phyloP scores from a whole-genome alignment of 2,113 vertebrate genomes.

The Amblyornis subalaris region DNA sequence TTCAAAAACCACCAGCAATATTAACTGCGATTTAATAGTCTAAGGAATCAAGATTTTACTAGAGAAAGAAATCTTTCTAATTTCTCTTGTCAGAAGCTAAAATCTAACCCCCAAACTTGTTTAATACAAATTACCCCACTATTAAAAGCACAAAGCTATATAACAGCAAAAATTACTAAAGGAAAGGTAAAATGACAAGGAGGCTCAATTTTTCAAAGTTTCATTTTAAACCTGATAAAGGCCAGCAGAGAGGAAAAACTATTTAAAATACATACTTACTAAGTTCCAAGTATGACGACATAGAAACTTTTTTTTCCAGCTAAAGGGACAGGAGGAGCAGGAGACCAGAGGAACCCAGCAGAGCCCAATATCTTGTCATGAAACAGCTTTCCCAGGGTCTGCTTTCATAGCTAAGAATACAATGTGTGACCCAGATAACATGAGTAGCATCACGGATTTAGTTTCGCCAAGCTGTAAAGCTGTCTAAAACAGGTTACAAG shows the following conservation, averaged over 20 bases:
- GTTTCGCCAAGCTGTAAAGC: conserved; percentile 41
- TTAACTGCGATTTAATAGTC: background rate
- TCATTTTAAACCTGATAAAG: background rate
- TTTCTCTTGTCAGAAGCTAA: background rate
- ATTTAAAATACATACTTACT: background rate
- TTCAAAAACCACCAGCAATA: background rate
- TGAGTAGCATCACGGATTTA: conserved; percentile 12
- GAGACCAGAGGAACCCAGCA: background rate
- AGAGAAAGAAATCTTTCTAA: background rate
- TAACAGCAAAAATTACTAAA: background rate
- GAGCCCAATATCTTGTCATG: fast-evolving
- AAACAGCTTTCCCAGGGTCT: background rate
- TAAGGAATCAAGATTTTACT: background rate
- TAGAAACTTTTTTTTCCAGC: background rate
- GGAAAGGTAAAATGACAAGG: background rate
- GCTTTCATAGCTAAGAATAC: background rate
- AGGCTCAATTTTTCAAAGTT: background rate
- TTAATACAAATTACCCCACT: background rate
- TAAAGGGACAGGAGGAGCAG: background rate
- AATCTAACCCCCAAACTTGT: background rate
- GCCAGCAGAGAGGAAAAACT: background rate
- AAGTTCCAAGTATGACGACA: background rate
- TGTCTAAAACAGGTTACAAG: conserved; percentile 12
- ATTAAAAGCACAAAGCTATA: background rate
- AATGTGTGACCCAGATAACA: conserved; percentile 25